Percentiles rank a stretch among this genome's conserved stretches.
phyloP scores from a whole-genome alignment of 2,888 invertebrate genomes.

The Xiphydria camelus region DNA sequence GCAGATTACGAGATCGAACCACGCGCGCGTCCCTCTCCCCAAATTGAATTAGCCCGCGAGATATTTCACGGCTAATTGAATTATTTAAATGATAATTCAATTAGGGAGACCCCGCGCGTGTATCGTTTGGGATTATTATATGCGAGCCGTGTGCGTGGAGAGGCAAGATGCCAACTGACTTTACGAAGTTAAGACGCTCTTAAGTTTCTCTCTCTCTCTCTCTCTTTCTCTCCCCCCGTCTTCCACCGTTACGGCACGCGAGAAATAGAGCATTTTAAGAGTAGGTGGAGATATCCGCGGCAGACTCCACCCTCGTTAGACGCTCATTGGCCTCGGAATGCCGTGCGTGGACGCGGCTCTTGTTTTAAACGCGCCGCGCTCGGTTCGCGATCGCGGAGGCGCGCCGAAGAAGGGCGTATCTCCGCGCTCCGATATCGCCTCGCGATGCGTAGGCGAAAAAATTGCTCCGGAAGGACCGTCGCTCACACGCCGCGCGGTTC shows the following conservation, averaged over 20 bases:
- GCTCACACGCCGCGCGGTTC: no score
- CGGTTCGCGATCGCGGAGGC: neutral
- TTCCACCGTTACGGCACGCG: constrained; percentile 25
- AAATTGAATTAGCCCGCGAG: constrained; percentile 9
- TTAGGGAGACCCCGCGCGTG: constrained; percentile 12
- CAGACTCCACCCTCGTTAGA: constrained; percentile 55
- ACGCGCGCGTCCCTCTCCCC: no score
- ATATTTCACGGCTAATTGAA: constrained; percentile 39
- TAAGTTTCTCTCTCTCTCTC: constrained; percentile 29
- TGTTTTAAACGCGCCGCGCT: constrained; percentile 13
- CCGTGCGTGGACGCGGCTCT: no score
- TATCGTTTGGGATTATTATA: constrained; percentile 28
- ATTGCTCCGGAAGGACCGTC: no score
- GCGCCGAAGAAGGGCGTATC: constrained; percentile 9
- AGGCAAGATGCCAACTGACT: constrained; percentile 55
- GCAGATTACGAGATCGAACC: no score
- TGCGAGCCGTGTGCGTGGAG: constrained; percentile 33
- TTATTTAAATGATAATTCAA: constrained; percentile 38
- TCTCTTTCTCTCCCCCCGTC: constrained; percentile 16
- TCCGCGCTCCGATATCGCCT: no score
- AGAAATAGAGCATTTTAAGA: constrained; percentile 53
- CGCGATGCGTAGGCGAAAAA: no score
- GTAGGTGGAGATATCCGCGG: constrained; percentile 55
- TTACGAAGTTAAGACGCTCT: constrained; percentile 50
- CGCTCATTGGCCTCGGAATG: constrained; percentile 49